Evolutionary conservation across 1,140 invertebrate genomes (phyloP), one percentile per base, ranked within the genome.

Genomic region (Lithobius niger): DNA sequence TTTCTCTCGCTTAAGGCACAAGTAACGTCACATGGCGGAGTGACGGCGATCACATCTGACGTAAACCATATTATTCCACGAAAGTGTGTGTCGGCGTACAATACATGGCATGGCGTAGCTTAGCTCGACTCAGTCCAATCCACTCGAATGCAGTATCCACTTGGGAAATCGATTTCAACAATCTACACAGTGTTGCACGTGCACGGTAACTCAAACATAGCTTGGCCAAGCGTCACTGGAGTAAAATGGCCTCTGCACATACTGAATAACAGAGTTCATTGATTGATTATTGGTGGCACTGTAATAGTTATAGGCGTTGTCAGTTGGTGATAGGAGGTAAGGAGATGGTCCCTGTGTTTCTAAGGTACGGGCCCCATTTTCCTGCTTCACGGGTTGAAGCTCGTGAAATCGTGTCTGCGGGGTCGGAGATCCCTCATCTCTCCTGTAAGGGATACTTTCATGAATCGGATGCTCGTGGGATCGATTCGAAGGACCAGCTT

Each of bases 371-470:
- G 43, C 6, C 6, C 16, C 6, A 3, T 25, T 3, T 26, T 50
- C 48, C 25, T 50, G 48, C 21, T 50, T 53, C 15, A 43, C 52
- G 15, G 52, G 52, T 24, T 53, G 52, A n/a, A 53, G 25, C 25
- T 53, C 52, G 52, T 53, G 52, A 24, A 53, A 50, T 15, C 48
- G 13, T 15, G 48, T 26, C 43, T n/a, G n/a, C n/a, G n/a, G n/a
- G n/a, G n/a, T n/a, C n/a, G n/a, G n/a, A n/a, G 43, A 18, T n/a
- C n/a, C 31, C 16, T 50, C 48, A 67, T 68, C 13, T 61, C 57
- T 26, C 62, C 55, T 16, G 64, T 57, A 13, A 50, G 45, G 51
- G 13, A 50, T 36, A 47, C n/a, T 47, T 53, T 48, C 52, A 63
- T 45, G 53, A 28, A 42, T 55, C 19, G 54, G 45, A 13, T 31